phyloP scores from a whole-genome alignment of 2,113 vertebrate genomes.

The Neolamprologus caudopunctatus region DNA sequence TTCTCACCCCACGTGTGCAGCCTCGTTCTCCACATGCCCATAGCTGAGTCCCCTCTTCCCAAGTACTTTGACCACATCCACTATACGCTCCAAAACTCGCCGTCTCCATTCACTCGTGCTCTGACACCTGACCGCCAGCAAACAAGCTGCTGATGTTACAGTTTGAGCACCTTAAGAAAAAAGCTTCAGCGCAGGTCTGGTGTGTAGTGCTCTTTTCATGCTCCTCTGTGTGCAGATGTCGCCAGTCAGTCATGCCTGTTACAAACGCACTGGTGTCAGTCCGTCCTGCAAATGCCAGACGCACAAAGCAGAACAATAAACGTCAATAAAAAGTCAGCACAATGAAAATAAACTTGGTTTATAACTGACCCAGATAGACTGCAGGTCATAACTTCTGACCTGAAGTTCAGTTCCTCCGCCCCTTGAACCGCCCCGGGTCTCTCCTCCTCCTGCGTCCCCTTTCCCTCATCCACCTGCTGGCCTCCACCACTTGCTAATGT shows the following conservation, averaged over 20 bases:
- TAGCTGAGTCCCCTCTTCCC: neutral
- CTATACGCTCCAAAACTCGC: neutral
- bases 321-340: neutral
- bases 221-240: too few relatives aligned
- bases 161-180: neutral
- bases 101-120: fast-evolving
- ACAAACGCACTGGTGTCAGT: too few relatives aligned
- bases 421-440: fast-evolving
- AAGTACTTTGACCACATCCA: neutral
- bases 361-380: neutral
- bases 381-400: neutral
- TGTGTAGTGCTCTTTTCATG: neutral
- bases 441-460: fast-evolving
- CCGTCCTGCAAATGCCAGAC: neutral
- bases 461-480: neutral
- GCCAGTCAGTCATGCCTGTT: too few relatives aligned
- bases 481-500: neutral
- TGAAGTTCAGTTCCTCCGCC: neutral
- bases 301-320: neutral
- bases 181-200: fast-evolving
- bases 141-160: neutral
- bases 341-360: neutral
- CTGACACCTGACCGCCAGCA: neutral
- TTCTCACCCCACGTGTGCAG: neutral
- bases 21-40: neutral